phyloP scores from a whole-genome alignment of 2,113 vertebrate genomes.

The Hipposideros armiger region DNA sequence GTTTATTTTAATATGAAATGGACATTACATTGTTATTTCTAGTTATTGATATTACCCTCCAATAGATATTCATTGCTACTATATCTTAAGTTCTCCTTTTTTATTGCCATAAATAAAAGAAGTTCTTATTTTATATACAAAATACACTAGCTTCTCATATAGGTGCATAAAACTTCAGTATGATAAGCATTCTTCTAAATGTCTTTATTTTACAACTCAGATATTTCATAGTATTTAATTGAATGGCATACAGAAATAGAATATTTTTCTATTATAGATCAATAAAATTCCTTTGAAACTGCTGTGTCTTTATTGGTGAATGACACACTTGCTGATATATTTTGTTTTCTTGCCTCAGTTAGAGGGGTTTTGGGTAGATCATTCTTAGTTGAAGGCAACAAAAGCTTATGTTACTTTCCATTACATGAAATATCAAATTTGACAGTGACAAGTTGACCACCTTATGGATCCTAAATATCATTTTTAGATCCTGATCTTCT shows the following conservation, averaged over 20 bases:
- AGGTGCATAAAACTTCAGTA: neutral
- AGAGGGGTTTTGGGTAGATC: neutral
- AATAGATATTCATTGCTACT: neutral
- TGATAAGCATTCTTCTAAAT: neutral
- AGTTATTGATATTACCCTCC: neutral
- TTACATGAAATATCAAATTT: neutral
- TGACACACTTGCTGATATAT: neutral
- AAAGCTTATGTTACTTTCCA: neutral
- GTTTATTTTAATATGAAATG: slow-evolving; percentile 10
- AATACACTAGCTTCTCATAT: neutral
- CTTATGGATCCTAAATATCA: slow-evolving; percentile 19
- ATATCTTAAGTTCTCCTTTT: neutral
- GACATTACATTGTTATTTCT: neutral
- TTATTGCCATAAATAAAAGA: neutral
- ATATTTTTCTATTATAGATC: neutral
- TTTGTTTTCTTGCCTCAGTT: neutral
- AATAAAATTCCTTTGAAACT: neutral
- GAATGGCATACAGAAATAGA: neutral
- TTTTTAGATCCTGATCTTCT: neutral
- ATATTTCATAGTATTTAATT: slow-evolving; percentile 23
- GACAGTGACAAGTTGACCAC: neutral
- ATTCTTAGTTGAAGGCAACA: neutral
- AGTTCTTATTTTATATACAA: neutral
- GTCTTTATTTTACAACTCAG: neutral
- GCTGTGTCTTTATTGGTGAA: neutral